These are phyloP conservation scores for Chiroxiphia lanceolata DNA, from an alignment of 2,797 vertebrate genomes.

Conservation along the genomic window DNA sequence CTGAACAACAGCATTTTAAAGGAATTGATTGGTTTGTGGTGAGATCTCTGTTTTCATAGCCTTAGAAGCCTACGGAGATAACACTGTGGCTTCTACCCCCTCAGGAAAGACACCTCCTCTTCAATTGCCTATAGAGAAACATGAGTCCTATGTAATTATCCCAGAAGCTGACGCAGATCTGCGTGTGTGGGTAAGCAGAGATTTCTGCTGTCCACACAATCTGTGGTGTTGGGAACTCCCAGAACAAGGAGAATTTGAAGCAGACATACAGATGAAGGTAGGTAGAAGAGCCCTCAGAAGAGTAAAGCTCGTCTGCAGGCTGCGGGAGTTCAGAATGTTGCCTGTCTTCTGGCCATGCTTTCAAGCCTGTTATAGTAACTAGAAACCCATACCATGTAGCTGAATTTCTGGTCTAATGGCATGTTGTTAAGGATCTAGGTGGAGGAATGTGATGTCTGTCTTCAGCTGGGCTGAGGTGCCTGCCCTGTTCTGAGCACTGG, in stretches of 20 bases:
- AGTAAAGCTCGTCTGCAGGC: not conserved
- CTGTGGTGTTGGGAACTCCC: constrained; percentile 2
- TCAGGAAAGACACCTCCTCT: constrained; percentile 61
- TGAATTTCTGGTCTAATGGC: not conserved
- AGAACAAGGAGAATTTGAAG: not conserved
- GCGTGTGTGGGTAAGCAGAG: not conserved
- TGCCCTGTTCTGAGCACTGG: not conserved
- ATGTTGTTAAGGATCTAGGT: not conserved
- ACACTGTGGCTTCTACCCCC: not conserved
- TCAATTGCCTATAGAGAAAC: constrained; percentile 3
- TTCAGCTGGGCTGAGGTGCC: not conserved
- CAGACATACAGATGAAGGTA: not conserved
- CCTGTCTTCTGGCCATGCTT: not conserved
- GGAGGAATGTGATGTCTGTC: not conserved
- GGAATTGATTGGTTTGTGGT: not conserved
- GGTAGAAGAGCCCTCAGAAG: not conserved
- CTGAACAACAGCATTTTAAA: not conserved
- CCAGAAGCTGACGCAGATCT: constrained; percentile 19
- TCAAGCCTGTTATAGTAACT: not conserved
- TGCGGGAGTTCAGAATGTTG: not conserved
- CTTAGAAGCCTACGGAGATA: not conserved
- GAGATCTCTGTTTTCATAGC: constrained; percentile 1
- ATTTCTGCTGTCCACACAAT: constrained; percentile 26
- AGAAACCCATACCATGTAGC: not conserved
- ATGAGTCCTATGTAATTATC: constrained; percentile 21